Evolutionary conservation across 2,888 invertebrate genomes (phyloP).

Genomic region (Lissocephala sabroskyi): DNA sequence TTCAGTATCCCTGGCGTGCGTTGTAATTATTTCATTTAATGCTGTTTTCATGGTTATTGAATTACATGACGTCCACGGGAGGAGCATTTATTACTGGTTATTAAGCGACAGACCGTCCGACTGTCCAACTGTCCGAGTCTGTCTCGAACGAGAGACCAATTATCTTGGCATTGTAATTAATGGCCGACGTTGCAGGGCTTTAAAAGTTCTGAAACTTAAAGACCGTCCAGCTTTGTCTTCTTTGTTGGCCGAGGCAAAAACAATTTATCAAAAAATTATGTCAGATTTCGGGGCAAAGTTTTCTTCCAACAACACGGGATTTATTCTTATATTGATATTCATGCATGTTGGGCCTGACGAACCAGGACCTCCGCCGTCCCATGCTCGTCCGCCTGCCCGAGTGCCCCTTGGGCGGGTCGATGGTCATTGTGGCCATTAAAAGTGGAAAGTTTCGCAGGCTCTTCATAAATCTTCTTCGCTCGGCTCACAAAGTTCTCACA

Average conservation of each 20-base stretch:
- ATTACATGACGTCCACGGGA: conserved; percentile 21
- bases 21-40: conserved; percentile 40
- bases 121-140: too few species aligned
- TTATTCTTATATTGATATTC: conserved; percentile 30
- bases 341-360: conserved; percentile 13
- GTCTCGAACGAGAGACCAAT: too few species aligned
- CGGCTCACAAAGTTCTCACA: conserved; percentile 30
- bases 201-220: too few species aligned
- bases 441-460: conserved; percentile 54
- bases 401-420: conserved; percentile 20
- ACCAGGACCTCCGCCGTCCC: too few species aligned
- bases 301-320: conserved; percentile 17
- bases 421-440: conserved; percentile 47
- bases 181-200: too few species aligned
- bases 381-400: too few species aligned
- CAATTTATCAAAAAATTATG: conserved; percentile 64
- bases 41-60: conserved; percentile 30
- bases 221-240: conserved; percentile 8
- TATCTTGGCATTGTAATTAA: too few species aligned
- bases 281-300: conserved; percentile 41
- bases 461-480: conserved; percentile 54
- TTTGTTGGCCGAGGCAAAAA: conserved; percentile 29
- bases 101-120: too few species aligned
- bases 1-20: too few species aligned
- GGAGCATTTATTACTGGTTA: not conserved